Conservation (phyloP, 2,797 vertebrate genomes). For the Iguana delicatissima region DNA sequence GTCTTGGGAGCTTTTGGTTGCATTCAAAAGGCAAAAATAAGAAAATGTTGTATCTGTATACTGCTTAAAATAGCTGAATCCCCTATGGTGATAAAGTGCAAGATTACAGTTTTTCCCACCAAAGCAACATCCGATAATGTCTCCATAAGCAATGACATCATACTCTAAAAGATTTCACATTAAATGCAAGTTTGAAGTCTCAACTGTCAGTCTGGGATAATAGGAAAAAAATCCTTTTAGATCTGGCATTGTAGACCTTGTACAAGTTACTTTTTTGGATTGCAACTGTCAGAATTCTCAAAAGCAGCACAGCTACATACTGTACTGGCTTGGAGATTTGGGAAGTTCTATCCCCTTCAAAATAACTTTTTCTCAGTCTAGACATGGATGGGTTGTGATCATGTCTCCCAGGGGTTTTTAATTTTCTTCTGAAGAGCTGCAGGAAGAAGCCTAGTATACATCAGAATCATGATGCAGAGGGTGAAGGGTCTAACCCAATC, state of each 20-base stretch:
- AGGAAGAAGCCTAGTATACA: background rate
- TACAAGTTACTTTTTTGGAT: background rate
- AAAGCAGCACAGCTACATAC: too few species aligned
- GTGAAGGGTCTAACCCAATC: background rate
- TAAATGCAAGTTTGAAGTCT: background rate
- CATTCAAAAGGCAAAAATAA: slow-evolving; percentile 27
- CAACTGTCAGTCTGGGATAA: background rate
- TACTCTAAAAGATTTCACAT: slow-evolving; percentile 60
- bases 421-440: background rate
- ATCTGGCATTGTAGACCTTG: background rate
- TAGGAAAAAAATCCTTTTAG: background rate
- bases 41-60: slow-evolving; percentile 65
- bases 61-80: slow-evolving; percentile 70
- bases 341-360: background rate
- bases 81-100: slow-evolving; percentile 64
- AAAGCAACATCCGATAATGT: background rate
- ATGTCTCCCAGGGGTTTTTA: background rate
- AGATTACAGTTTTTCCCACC: background rate
- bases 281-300: background rate
- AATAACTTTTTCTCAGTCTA: background rate
- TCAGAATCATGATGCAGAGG: background rate
- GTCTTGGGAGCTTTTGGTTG: slow-evolving; percentile 39
- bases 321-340: too few species aligned
- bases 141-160: slow-evolving; percentile 59
- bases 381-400: background rate